A percentile compares a stretch with the other conserved stretches of the same genome.
Conservation (phyloP, 2,797 vertebrate genomes). For the Myotis planiceps region DNA sequence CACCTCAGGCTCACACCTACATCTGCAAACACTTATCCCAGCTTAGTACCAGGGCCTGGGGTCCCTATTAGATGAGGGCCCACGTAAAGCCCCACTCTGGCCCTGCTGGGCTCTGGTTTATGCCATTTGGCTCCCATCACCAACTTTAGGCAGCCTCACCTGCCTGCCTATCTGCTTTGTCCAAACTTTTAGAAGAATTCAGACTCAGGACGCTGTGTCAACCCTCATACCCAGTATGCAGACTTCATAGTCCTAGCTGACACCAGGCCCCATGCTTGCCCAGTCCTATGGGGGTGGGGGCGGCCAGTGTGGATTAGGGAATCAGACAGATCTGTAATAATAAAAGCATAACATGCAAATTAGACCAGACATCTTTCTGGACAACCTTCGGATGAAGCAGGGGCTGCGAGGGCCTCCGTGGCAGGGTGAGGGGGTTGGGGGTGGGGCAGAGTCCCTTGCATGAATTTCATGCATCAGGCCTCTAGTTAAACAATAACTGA, state of each 20-base stretch:
- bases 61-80: neutral
- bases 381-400: too few species aligned
- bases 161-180: neutral
- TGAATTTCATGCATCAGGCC: too few species aligned
- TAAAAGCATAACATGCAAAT: too few species aligned
- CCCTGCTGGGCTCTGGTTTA: neutral
- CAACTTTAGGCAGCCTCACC: neutral
- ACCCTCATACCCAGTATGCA: neutral
- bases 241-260: neutral
- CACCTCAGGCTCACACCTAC: neutral
- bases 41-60: neutral
- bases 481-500: neutral
- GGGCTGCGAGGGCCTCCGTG: too few species aligned
- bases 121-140: neutral
- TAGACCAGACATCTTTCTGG: too few species aligned
- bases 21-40: neutral
- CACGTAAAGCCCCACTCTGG: neutral
- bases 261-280: neutral
- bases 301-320: neutral
- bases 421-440: too few species aligned
- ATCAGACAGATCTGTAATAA: neutral
- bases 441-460: too few species aligned
- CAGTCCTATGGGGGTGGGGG: neutral
- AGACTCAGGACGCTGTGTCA: neutral
- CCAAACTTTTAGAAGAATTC: neutral